phyloP scores from a whole-genome alignment of 2,797 vertebrate species.

The Silurus aristotelis region DNA sequence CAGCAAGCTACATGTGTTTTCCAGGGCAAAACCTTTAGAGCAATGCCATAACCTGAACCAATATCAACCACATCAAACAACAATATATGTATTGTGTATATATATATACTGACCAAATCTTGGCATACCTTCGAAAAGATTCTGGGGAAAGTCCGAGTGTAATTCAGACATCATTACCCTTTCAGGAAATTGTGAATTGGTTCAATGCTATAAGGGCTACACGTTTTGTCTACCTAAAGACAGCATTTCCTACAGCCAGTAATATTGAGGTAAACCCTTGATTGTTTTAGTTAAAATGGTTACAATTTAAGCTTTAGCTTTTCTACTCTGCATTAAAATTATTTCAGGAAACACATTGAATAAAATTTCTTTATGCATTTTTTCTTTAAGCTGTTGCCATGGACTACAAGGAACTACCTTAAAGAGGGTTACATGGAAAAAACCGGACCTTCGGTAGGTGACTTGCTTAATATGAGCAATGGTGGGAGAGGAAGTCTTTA shows the following conservation, averaged over 20 bases:
- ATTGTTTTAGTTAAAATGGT: background rate
- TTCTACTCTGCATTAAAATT: background rate
- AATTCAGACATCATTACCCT: conserved; percentile 33
- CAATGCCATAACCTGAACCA: background rate
- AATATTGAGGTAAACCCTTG: conserved; percentile 79
- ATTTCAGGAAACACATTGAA: background rate
- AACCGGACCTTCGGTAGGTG: conserved; percentile 87
- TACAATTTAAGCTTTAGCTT: background rate
- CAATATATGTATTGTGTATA: background rate
- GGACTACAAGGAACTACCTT: conserved; percentile 86
- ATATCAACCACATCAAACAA: background rate
- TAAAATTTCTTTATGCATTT: background rate
- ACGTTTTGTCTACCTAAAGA: conserved; percentile 85
- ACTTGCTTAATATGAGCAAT: background rate
- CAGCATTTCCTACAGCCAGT: conserved; percentile 78
- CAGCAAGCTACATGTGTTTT: background rate
- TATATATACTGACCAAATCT: background rate
- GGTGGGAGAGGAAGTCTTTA: background rate
- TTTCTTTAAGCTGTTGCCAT: conserved; percentile 79
- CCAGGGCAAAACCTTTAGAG: background rate
- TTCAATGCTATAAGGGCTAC: conserved; percentile 88
- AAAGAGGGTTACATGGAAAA: conserved; percentile 97
- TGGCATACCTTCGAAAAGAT: background rate
- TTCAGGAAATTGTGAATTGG: conserved; percentile 91
- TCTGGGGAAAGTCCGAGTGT: background rate